Percentiles rank a stretch among this genome's conserved stretches.
Conservation (phyloP, 2,888 invertebrate genomes). For the Melipona beecheii region DNA sequence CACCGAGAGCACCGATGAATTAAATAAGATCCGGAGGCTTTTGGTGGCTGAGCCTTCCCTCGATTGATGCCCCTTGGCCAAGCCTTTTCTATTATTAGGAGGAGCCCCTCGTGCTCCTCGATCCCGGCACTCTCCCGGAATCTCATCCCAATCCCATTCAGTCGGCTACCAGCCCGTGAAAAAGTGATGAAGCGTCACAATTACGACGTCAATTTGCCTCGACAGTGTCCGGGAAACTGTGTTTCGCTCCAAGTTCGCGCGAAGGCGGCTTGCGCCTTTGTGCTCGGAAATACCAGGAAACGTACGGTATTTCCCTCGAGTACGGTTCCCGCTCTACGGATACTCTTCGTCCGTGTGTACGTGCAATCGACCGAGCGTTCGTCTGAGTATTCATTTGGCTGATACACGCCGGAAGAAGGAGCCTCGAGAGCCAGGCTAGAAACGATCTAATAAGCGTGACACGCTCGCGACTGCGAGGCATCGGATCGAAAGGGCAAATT, state of each 20-base stretch:
- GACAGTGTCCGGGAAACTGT: constrained; percentile 27
- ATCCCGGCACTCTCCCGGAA: constrained; percentile 31
- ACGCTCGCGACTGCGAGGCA: background rate
- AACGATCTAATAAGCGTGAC: constrained; percentile 32
- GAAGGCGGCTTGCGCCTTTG: constrained; percentile 26
- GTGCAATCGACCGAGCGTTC: background rate
- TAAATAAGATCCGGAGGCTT: constrained; percentile 48
- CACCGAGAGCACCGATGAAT: constrained; percentile 41
- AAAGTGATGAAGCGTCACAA: constrained; percentile 68
- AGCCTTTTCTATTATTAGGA: constrained; percentile 52
- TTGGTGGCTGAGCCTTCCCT: background rate
- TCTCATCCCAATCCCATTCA: constrained; percentile 54
- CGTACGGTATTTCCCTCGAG: constrained; percentile 73
- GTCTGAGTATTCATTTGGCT: background rate
- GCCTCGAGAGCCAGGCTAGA: background rate
- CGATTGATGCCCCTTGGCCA: constrained; percentile 31
- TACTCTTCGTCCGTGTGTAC: constrained; percentile 6
- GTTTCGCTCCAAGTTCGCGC: constrained; percentile 1
- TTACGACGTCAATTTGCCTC: constrained; percentile 64
- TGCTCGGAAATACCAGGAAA: constrained; percentile 52
- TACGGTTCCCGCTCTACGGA: constrained; percentile 48
- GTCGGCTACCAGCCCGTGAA: constrained; percentile 47
- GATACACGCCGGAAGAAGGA: background rate
- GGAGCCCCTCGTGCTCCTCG: constrained; percentile 2
- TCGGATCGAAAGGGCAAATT: constrained; percentile 42